These are phyloP conservation scores for Catajapyx aquilonaris DNA, from an alignment of 1,140 invertebrate species.

Conservation along the genomic window DNA sequence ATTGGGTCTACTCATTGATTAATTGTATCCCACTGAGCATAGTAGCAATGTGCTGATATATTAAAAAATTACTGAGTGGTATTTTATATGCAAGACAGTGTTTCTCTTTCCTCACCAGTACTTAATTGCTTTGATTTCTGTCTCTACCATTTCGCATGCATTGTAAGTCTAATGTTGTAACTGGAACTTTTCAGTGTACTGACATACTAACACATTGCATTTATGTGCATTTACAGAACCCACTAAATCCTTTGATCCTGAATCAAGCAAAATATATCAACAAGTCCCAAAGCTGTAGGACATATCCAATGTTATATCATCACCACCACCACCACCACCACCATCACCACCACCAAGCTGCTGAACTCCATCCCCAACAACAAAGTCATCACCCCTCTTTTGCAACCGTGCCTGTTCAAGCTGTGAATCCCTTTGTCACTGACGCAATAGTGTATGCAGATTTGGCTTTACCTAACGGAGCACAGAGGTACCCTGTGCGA, in stretches of 20 bases:
- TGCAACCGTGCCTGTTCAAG: slow-evolving; percentile 6
- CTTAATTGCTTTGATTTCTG: no score
- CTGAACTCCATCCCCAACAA: slow-evolving; percentile 5
- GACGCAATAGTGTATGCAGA: slow-evolving; percentile 17
- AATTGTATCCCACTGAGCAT: no score
- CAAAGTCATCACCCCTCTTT: slow-evolving; percentile 8
- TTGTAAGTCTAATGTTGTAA: no score
- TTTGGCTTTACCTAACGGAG: slow-evolving; percentile 12
- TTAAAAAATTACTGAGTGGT: no score
- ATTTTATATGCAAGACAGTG: no score
- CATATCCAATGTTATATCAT: slow-evolving; percentile 1
- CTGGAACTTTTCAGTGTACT: no score
- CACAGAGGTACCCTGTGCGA: not conserved
- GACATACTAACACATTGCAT: no score
- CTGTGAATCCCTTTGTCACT: slow-evolving; percentile 5
- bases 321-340: slow-evolving; percentile 7
- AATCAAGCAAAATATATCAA: slow-evolving; percentile 1
- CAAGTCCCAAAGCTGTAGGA: slow-evolving; percentile 1
- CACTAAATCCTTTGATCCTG: slow-evolving; percentile 2
- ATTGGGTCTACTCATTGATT: no score
- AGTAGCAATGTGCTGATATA: no score
- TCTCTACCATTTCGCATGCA: no score
- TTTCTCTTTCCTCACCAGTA: no score
- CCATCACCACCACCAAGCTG: slow-evolving; percentile 6
- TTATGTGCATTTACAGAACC: slow-evolving; percentile 5